Base-by-base conservation (phyloP, 2,113 vertebrate genomes). In the Myiopsitta monachus region DNA sequence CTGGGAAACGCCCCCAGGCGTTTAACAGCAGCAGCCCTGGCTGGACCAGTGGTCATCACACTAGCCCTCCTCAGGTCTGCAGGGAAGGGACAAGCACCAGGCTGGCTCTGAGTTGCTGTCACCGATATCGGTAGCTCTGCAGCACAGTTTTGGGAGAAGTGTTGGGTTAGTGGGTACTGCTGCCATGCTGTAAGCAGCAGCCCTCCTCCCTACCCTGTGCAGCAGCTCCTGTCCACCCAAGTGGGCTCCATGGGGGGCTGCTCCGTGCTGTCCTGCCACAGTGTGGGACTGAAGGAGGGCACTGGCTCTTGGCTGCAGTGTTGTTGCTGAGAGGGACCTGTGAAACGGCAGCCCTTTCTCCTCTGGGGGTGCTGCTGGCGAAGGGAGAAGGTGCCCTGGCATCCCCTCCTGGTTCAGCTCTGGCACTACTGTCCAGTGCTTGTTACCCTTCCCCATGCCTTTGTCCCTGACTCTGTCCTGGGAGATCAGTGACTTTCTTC, bases 271-370 rank as follows among this genome's bases (percentile, higher is more conserved):
- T 57, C 28, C 38, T 85, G 27, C 59, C 1, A 3, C 3, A 13
- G 55, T 0, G 0, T 27, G 44, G 38, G 52, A 26, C 63, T 55
- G 44, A 23, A 59, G 46, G 33, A 44, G 41, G 33, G 8, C 2
- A 2, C 43, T 39, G 17, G 62, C 22, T 62, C 36, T 73, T 51
- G 41, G 46, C 49, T 70, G 49, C 12, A 27, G 30, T 1, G 1
- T 26, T 5, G 14, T 1, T 0, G 0, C 14, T 54, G 36, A 43
- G 41, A 61, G 73, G 41, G 47, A 86, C 16, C 52, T 75, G 72
- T 44, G 3, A 28, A 90, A 54, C 1, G 2, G 38, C 81, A 52
- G 31, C 27, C 26, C 24, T 77, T 47, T 27, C 7, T 61, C 18
- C 18, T 16, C 18, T 8, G 12, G 39, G 14, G 31, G 39, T 54